Conservation (phyloP, 2,888 invertebrate species). For the Petrolisthes manimaculis region DNA sequence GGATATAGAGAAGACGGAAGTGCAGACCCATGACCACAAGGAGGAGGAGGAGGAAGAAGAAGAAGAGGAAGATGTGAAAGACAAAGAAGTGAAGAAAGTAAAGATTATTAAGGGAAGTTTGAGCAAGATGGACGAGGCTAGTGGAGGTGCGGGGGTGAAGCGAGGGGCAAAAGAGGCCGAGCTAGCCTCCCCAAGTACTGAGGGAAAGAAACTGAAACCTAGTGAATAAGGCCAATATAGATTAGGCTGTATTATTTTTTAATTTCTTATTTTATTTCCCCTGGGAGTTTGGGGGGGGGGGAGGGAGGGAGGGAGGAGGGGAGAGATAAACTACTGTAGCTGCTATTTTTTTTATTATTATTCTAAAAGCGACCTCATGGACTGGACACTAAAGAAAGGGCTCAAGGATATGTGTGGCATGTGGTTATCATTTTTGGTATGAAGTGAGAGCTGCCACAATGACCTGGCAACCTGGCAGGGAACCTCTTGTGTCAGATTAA, state of each 20-base stretch:
- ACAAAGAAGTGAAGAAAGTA: neutral
- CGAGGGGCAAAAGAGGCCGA: neutral
- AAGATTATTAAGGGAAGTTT: neutral
- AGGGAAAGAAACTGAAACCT: neutral
- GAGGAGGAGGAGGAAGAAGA: neutral
- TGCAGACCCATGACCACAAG: neutral
- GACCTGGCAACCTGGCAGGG: too few relatives aligned
- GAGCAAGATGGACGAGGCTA: neutral
- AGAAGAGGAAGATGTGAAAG: neutral
- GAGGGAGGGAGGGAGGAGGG: neutral
- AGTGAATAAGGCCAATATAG: conserved; percentile 2
- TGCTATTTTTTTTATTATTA: neutral
- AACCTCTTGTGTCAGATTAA: too few relatives aligned
- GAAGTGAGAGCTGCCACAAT: too few relatives aligned
- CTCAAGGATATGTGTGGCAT: too few relatives aligned
- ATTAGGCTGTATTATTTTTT: conserved; percentile 3
- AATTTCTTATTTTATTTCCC: conserved; percentile 2
- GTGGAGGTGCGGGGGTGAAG: neutral
- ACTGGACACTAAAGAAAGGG: too few relatives aligned
- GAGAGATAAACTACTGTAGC: neutral
- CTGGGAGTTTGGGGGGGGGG: neutral
- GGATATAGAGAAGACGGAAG: neutral
- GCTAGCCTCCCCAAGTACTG: neutral
- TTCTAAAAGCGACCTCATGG: neutral
- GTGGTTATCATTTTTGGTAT: too few relatives aligned